Base-by-base conservation (phyloP, 2,888 invertebrate genomes). In the Anodontia alba region DNA sequence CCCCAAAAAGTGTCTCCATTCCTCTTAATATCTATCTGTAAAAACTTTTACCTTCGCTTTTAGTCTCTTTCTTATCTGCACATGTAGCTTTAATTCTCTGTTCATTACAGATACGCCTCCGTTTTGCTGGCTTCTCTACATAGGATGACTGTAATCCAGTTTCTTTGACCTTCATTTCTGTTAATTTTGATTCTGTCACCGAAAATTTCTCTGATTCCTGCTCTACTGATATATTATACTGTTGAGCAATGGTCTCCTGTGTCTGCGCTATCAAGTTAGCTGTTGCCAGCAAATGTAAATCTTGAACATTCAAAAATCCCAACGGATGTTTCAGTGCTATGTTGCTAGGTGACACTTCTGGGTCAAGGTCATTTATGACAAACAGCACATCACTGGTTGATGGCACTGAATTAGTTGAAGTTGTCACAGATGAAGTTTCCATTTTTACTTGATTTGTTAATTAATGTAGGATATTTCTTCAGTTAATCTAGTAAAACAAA, bases 191-290 rank as follows among this genome's bases (percentile, higher is more conserved):
- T 17, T 83, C 75, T 54, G 84, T 86, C 20, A 70, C 31, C 31
- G 70, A 76, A 31, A 46, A 42, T 66, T 82, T 83, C 8, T 80
- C 78, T 23, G 46, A 20, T 33, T 73, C 42, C 15, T 29, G 57
- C 17, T 42, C 33, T 43, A n/a, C 67, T 23, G 75, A 29, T 12
- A 80, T 78, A 46, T 84, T 84, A 46, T 81, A 84, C 86, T 91
- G 90, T 76, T 87, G 87, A 31, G 89, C 89, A 33, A 91, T 90
- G 57, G 88, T 85, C 68, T 89, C 87, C 76, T 90, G 91, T 31
- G 91, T 91, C 77, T 90, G 88, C 10, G 89, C 87, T 5, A 91
- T 87, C 15, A 91, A 83, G 70, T 87, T 90, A 46, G 91, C 91
- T 33, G 90, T 89, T 0, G 91, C 91, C 42, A 91, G 72, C 49